These are phyloP conservation scores for Enhydra lutris DNA, from an alignment of 2,113 vertebrate genomes.

Conservation along the genomic window DNA sequence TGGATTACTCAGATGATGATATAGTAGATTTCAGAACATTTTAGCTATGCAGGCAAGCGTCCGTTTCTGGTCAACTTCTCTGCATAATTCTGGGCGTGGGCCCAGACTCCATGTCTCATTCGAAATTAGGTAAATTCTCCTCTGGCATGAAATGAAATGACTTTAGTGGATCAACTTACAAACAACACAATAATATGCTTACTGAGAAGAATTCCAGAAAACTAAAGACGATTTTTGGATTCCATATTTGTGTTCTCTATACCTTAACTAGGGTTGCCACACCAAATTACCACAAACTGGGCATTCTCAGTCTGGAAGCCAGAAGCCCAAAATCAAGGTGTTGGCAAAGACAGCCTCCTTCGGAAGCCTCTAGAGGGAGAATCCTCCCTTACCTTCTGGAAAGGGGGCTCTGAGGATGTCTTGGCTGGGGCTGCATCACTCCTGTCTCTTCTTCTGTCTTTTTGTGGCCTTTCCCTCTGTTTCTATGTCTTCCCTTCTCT, in stretches of 20 bases:
- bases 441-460: neutral
- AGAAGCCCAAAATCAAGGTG: neutral
- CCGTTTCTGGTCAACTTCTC: neutral
- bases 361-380: neutral
- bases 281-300: neutral
- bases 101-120: neutral
- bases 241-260: neutral
- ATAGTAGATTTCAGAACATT: neutral
- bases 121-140: neutral
- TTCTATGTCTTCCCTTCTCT: neutral
- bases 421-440: neutral
- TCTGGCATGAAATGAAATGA: conserved; percentile 1
- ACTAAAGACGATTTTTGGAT: neutral
- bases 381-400: neutral
- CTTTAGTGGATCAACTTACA: neutral
- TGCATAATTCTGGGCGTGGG: neutral
- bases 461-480: neutral
- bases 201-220: neutral
- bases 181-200: neutral
- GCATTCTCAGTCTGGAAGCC: neutral
- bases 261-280: neutral
- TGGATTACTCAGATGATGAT: neutral
- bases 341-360: neutral
- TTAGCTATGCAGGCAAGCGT: neutral
- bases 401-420: neutral